Evolutionary conservation across 1,140 invertebrate species (phyloP), one percentile per base, ranked within the genome.

Genomic region (Saxidomus purpurata): DNA sequence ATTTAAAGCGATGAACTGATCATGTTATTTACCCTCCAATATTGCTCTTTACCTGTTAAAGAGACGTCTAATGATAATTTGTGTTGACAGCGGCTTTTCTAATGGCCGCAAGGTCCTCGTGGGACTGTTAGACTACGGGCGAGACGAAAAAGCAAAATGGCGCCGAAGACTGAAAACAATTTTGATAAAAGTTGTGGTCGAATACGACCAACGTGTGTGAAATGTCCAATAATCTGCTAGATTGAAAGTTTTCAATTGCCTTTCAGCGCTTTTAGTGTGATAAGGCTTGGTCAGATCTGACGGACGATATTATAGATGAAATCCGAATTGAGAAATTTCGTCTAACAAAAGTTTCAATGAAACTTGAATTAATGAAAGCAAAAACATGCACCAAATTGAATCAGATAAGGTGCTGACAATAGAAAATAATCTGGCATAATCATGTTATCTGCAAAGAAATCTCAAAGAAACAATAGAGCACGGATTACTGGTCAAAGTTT

Each of bases 131-230:
- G 43, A 38, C 69, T 34, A n/a, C 34, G 22, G 67, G 19, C 40
- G 36, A 67, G 71, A 59, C 84, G 69, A 61, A 49, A 59, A 85
- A 76, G 43, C 13, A 22, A 52, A 79, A 69, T 87, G 84, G 84
- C 84, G 84, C 84, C 84, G 40, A 28, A 25, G 40, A 61, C 49
- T 85, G 69, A 87, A 87, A 87, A 87, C 69, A 59, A 36, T 87
- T 87, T 87, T 76, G 71, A 77, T 77, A 87, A 77, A 87, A 76
- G 47, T 87, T 76, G 84, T 87, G 74, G 69, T 59, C 63, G 31
- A 74, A 74, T 59, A 74, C 47, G 69, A 40, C 49, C 84, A 77
- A 61, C 47, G 71, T 61, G 84, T 31, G 47, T 52, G 47, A 76
- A 87, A 59, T 77, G 84, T 55, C 84, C 52, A 76, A 34, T 76